Conservation (phyloP, 2,113 vertebrate species). For the Aix galericulata region DNA sequence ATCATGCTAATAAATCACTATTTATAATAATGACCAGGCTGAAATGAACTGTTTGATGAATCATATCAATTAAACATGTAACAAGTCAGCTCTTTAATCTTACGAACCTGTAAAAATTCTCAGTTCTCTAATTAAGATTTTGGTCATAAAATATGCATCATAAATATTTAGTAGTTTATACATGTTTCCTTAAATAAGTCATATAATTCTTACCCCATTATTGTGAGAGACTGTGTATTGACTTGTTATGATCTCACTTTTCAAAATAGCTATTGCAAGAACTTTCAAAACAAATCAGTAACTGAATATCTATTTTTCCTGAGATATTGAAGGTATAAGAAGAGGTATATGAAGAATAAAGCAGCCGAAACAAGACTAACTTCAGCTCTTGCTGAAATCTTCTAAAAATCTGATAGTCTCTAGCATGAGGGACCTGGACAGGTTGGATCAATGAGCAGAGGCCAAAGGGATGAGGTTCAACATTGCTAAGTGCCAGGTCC, state of each 20-base stretch:
- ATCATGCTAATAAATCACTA: neutral
- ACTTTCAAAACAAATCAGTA: neutral
- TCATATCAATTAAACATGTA: neutral
- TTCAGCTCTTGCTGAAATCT: neutral
- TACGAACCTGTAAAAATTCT: neutral
- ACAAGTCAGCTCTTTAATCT: neutral
- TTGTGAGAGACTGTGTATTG: neutral
- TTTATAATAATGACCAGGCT: neutral
- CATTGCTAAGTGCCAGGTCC: too few species aligned
- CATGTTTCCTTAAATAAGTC: neutral
- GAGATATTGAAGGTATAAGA: neutral
- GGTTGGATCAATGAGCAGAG: too few species aligned
- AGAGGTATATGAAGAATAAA: neutral
- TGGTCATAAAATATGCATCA: neutral
- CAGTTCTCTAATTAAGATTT: neutral
- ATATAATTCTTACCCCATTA: neutral
- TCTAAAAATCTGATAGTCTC: neutral
- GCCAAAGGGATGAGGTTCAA: too few species aligned
- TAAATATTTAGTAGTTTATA: constrained; percentile 20
- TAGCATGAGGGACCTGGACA: too few species aligned
- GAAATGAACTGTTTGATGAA: neutral
- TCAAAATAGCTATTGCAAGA: neutral
- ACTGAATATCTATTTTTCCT: neutral
- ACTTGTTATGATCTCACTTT: neutral
- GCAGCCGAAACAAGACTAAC: neutral